These are phyloP conservation scores for Nothocercus julius DNA, from an alignment of 2,113 vertebrate genomes.

Conservation along the genomic window DNA sequence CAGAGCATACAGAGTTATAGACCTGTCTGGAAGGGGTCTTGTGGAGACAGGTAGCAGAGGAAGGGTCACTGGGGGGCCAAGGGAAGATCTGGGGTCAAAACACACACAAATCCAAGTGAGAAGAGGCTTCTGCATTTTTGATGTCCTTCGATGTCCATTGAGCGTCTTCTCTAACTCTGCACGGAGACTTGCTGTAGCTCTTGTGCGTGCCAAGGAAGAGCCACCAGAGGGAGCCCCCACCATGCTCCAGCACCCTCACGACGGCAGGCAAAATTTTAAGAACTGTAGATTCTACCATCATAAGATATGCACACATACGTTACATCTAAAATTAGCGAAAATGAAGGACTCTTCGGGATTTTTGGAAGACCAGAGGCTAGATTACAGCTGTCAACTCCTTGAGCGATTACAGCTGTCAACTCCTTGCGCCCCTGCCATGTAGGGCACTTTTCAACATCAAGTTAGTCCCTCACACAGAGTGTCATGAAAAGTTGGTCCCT, in stretches of 20 bases:
- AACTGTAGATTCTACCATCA: not conserved
- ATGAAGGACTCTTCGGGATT: not conserved
- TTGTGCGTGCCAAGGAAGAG: not conserved
- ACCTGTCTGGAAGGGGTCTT: not conserved
- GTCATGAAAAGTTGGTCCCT: not conserved
- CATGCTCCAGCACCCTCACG: not conserved
- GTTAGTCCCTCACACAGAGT: accelerated
- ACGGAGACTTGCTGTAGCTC: not conserved
- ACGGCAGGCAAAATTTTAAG: not conserved
- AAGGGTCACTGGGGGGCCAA: not conserved
- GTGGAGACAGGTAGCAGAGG: not conserved
- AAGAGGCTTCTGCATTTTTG: not conserved
- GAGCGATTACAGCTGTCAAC: not conserved
- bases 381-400: not conserved
- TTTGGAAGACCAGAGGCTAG: not conserved
- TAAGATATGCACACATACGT: not conserved
- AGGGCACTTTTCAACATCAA: accelerated
- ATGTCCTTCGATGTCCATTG: not conserved
- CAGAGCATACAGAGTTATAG: not conserved
- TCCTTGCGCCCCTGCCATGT: not conserved
- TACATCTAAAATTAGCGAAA: not conserved
- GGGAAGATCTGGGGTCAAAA: not conserved
- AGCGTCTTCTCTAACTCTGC: not conserved
- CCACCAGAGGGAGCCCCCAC: not conserved
- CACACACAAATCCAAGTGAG: not conserved